phyloP scores from a whole-genome alignment of 2,797 vertebrate genomes.

The Mallotus villosus region DNA sequence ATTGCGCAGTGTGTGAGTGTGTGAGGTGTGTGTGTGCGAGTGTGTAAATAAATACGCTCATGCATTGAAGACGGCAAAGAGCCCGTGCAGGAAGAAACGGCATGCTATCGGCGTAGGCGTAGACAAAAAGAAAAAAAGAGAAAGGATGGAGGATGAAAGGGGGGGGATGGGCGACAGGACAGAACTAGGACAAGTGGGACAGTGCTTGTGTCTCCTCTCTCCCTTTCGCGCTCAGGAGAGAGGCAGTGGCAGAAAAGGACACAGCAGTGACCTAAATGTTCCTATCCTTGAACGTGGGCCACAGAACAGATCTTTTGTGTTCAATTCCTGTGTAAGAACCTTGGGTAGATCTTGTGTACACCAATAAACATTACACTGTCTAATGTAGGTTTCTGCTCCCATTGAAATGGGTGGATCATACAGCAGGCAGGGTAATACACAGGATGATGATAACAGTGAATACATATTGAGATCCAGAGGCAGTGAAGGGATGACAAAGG shows the following conservation, averaged over 20 bases:
- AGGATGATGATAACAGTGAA: not conserved
- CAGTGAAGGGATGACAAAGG: conserved; percentile 27
- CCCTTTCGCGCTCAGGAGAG: conserved; percentile 23
- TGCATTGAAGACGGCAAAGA: conserved; percentile 19
- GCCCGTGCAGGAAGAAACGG: conserved; percentile 25
- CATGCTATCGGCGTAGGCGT: conserved; percentile 29
- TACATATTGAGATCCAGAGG: conserved; percentile 11
- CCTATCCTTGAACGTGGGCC: not conserved
- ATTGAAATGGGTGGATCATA: conserved; percentile 34
- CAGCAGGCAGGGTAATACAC: not conserved
- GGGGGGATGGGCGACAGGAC: conserved; percentile 25
- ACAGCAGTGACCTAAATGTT: conserved; percentile 11
- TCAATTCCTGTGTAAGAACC: not conserved
- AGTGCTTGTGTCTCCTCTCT: conserved; percentile 33
- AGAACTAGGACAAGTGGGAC: conserved; percentile 53
- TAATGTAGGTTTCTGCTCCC: conserved; percentile 5
- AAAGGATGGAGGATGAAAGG: conserved; percentile 31
- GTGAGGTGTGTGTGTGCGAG: conserved; percentile 45
- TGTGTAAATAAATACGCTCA: not conserved
- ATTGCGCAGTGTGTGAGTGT: conserved; percentile 24
- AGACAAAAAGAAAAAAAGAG: conserved; percentile 11
- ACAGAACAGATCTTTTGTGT: not conserved
- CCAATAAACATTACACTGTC: not conserved
- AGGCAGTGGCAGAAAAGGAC: conserved; percentile 24
- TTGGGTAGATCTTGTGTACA: not conserved